Percentiles rank a stretch among this genome's conserved stretches.
phyloP scores from a whole-genome alignment of 35 echinoderm and acorn worm species.

The Holothuria glaberrima region DNA sequence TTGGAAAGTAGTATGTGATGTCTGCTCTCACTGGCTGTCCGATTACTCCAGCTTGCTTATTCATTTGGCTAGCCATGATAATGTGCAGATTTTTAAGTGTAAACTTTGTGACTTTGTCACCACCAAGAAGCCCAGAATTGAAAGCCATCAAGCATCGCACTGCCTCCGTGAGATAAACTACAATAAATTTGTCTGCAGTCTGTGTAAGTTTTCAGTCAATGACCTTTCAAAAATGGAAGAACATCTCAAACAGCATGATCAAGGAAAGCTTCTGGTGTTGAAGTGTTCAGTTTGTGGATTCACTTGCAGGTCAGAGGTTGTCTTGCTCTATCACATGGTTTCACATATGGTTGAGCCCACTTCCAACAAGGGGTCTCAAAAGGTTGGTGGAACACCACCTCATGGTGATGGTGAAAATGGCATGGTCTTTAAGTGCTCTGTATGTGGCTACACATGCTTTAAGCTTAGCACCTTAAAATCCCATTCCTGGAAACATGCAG shows the following conservation, averaged over 20 bases:
- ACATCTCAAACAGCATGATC: slow-evolving; percentile 84
- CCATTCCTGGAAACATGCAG: slow-evolving; percentile 96
- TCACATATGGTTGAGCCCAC: slow-evolving; percentile 62
- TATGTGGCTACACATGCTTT: slow-evolving; percentile 92
- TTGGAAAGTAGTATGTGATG: slow-evolving; percentile 71
- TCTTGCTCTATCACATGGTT: slow-evolving; percentile 86
- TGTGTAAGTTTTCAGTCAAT: slow-evolving; percentile 64
- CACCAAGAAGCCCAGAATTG: slow-evolving; percentile 66
- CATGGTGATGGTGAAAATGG: slow-evolving; percentile 2
- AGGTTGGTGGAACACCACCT: not conserved
- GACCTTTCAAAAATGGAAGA: slow-evolving; percentile 68
- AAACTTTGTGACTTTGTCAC: slow-evolving; percentile 96
- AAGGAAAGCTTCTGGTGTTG: slow-evolving; percentile 68
- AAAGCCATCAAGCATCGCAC: slow-evolving; percentile 62
- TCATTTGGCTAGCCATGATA: slow-evolving; percentile 80
- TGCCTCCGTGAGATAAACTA: not conserved
- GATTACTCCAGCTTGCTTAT: slow-evolving; percentile 73
- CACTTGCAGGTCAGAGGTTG: slow-evolving; percentile 67
- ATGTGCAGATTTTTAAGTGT: slow-evolving; percentile 91
- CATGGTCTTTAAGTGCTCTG: slow-evolving; percentile 80
- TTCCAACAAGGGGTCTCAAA: not conserved
- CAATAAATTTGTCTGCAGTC: slow-evolving; percentile 83
- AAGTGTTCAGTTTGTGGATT: slow-evolving; percentile 97
- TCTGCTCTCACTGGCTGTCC: slow-evolving; percentile 65
- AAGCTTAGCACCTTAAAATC: slow-evolving; percentile 94